Conservation (phyloP, 92 coral and sea anemone species). For the Porites divaricata region DNA sequence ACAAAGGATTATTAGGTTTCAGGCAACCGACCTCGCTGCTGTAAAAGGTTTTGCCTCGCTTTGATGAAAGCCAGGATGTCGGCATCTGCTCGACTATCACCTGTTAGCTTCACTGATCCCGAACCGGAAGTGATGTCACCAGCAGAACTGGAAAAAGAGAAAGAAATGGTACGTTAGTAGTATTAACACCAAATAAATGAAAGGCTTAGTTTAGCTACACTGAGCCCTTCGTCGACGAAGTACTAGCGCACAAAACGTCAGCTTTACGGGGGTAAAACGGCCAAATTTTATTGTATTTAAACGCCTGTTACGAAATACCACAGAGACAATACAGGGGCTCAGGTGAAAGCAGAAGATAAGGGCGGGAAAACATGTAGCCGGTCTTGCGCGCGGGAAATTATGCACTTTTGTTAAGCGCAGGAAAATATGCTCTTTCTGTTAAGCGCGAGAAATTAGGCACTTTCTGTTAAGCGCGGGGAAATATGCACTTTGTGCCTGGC, state of each 20-base stretch:
- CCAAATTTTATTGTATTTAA: not conserved
- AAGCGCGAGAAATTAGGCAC: not conserved
- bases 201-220: no score
- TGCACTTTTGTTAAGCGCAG: no score
- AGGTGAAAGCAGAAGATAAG: not conserved
- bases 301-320: no score
- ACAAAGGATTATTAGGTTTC: not conserved
- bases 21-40: conserved; percentile 76
- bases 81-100: conserved; percentile 92
- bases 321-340: no score
- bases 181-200: not conserved
- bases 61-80: conserved; percentile 93
- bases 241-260: not conserved
- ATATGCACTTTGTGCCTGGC: not conserved
- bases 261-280: not conserved
- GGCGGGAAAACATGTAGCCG: not conserved
- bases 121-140: conserved; percentile 36
- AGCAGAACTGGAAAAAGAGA: conserved; percentile 33
- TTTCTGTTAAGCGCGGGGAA: not conserved
- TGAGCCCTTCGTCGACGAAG: no score
- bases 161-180: not conserved
- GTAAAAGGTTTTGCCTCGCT: conserved; percentile 91
- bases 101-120: conserved; percentile 71
- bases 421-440: not conserved
- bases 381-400: no score